Evolutionary conservation across 2,888 invertebrate species (phyloP).

Genomic region (Pinctada fucata): DNA sequence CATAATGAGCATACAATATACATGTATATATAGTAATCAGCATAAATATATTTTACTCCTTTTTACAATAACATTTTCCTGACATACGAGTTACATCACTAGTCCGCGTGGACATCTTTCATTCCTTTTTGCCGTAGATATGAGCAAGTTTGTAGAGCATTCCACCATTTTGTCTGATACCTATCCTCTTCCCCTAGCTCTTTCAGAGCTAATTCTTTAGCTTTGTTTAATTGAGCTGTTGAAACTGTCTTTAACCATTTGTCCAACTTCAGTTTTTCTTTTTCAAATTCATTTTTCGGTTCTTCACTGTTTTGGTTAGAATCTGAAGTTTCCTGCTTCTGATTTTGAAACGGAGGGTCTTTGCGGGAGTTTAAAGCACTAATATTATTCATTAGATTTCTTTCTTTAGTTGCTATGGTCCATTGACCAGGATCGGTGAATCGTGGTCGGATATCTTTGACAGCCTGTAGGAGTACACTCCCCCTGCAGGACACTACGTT

Average conservation of each 20-base stretch:
- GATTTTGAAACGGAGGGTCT: slow-evolving; percentile 17
- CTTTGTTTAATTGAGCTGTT: slow-evolving; percentile 49
- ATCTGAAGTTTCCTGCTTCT: slow-evolving; percentile 35
- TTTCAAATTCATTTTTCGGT: slow-evolving; percentile 54
- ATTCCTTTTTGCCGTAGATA: slow-evolving; percentile 46
- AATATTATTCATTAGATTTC: slow-evolving; percentile 34
- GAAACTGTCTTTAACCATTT: slow-evolving; percentile 54
- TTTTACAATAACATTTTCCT: too few species aligned
- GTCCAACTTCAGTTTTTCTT: slow-evolving; percentile 49
- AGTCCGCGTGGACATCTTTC: neutral
- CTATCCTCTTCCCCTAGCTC: slow-evolving; percentile 60
- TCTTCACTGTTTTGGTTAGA: slow-evolving; percentile 44
- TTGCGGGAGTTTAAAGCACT: slow-evolving; percentile 18
- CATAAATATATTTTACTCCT: too few species aligned
- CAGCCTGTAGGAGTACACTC: slow-evolving; percentile 49
- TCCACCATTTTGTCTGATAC: slow-evolving; percentile 58
- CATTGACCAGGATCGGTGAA: slow-evolving; percentile 41
- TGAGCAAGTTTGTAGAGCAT: slow-evolving; percentile 50
- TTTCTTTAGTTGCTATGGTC: slow-evolving; percentile 35
- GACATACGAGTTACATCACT: too few species aligned
- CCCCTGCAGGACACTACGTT: slow-evolving; percentile 18
- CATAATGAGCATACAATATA: too few species aligned
- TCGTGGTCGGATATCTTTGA: slow-evolving; percentile 51
- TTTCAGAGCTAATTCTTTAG: slow-evolving; percentile 52
- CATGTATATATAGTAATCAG: too few species aligned